A percentile compares a stretch with the other conserved stretches of the same genome.
phyloP scores from a whole-genome alignment of 2,888 invertebrate species.

The Embidobia sp. region DNA sequence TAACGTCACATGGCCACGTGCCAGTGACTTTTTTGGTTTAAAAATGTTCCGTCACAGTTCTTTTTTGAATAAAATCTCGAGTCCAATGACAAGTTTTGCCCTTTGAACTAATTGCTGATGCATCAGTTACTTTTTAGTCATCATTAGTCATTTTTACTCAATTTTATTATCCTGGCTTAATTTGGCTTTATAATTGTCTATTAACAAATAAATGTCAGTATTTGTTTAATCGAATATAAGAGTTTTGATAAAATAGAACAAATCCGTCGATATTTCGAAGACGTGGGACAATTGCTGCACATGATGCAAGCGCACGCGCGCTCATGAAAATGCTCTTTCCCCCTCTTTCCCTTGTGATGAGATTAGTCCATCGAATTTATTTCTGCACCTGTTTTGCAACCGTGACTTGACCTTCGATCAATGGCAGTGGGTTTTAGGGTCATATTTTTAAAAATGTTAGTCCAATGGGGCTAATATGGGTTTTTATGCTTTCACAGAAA shows the following conservation, averaged over 20 bases:
- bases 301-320: slow-evolving; percentile 62
- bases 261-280: slow-evolving; percentile 34
- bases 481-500: too few species aligned
- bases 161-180: too few species aligned
- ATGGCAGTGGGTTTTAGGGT: slow-evolving; percentile 45
- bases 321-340: slow-evolving; percentile 1
- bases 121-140: not conserved
- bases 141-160: not conserved
- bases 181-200: too few species aligned
- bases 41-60: not conserved
- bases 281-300: slow-evolving; percentile 37
- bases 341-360: not conserved
- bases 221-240: not conserved
- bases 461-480: too few species aligned
- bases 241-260: slow-evolving; percentile 3
- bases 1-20: slow-evolving; percentile 55
- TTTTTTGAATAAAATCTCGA: too few species aligned
- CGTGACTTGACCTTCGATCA: slow-evolving; percentile 51
- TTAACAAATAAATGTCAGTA: not conserved
- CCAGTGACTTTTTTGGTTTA: slow-evolving; percentile 39
- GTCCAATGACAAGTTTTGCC: not conserved
- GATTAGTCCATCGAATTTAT: slow-evolving; percentile 39
- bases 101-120: not conserved
- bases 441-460: too few species aligned
- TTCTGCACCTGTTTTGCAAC: slow-evolving; percentile 55